These are phyloP conservation scores for Chlorodrepanis virens DNA, from an alignment of 2,113 vertebrate species.

Conservation along the genomic window DNA sequence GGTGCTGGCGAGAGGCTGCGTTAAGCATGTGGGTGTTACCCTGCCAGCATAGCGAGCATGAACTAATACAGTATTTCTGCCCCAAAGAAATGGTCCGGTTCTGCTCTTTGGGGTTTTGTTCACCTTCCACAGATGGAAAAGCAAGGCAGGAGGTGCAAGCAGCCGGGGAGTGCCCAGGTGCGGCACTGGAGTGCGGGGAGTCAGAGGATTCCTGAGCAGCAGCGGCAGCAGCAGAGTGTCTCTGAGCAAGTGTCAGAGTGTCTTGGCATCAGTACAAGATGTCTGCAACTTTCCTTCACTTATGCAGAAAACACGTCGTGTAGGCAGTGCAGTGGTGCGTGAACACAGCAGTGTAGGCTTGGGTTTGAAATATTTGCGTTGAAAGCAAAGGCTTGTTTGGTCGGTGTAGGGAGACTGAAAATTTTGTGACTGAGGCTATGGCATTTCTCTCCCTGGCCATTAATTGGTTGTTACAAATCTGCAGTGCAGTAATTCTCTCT, in stretches of 20 bases:
- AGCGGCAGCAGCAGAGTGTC: not conserved
- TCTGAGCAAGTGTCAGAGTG: conserved; percentile 40
- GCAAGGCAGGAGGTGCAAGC: not conserved
- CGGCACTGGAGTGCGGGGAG: not conserved
- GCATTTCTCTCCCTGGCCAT: conserved; percentile 62
- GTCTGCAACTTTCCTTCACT: conserved; percentile 59
- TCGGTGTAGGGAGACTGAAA: conserved; percentile 16
- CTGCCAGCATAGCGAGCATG: not conserved
- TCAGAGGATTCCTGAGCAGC: not conserved
- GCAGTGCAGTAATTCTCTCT: conserved; percentile 61
- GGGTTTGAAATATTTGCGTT: conserved; percentile 33
- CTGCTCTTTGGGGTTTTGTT: not conserved
- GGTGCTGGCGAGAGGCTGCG: not conserved
- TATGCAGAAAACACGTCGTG: conserved; percentile 14
- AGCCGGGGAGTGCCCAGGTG: not conserved
- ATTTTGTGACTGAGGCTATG: conserved; percentile 43
- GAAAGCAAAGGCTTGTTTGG: conserved; percentile 29
- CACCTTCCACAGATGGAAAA: not conserved
- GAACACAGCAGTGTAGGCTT: conserved; percentile 17
- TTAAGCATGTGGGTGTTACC: not conserved
- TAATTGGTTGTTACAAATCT: conserved; percentile 75
- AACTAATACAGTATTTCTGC: not conserved
- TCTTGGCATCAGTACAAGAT: conserved; percentile 58
- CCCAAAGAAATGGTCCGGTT: not conserved
- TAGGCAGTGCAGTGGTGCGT: conserved; percentile 55